phyloP scores from a whole-genome alignment of 2,888 invertebrate genomes.

The Colletes collaris region DNA sequence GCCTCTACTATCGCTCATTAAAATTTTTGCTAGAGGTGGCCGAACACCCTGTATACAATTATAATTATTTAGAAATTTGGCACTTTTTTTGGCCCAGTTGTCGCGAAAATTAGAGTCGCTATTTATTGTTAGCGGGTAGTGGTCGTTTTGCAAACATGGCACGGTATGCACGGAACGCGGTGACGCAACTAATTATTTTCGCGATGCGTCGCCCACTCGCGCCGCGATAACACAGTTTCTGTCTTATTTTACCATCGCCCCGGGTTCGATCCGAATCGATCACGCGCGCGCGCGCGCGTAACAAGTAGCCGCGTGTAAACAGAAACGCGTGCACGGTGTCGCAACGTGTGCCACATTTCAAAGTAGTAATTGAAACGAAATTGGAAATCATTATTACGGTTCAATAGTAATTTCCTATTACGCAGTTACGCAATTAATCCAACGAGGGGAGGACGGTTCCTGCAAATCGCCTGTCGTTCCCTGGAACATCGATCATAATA shows the following conservation, averaged over 20 bases:
- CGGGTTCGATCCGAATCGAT: constrained; percentile 43
- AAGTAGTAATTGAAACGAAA: not conserved
- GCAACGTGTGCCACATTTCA: not conserved
- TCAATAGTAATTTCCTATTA: too few species aligned
- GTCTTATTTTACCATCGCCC: constrained; percentile 34
- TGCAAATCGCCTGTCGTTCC: too few species aligned
- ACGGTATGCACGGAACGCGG: not conserved
- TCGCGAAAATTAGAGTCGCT: too few species aligned
- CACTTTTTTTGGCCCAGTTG: too few species aligned
- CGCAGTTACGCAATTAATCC: too few species aligned
- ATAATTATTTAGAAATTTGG: too few species aligned
- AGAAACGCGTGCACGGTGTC: constrained; percentile 2
- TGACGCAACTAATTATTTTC: constrained; percentile 46
- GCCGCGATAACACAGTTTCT: constrained; percentile 21
- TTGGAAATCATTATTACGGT: not conserved
- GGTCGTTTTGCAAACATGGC: constrained; percentile 10
- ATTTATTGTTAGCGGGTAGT: not conserved
- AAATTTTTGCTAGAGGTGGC: too few species aligned
- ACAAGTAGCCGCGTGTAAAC: constrained; percentile 30
- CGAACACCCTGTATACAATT: too few species aligned
- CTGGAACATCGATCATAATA: too few species aligned
- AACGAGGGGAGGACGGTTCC: too few species aligned
- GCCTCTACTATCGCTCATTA: too few species aligned
- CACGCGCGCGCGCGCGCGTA: not conserved
- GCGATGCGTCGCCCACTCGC: constrained; percentile 31